Evolutionary conservation across 2,888 invertebrate genomes (phyloP).

Genomic region (Pristionchus japonicus): DNA sequence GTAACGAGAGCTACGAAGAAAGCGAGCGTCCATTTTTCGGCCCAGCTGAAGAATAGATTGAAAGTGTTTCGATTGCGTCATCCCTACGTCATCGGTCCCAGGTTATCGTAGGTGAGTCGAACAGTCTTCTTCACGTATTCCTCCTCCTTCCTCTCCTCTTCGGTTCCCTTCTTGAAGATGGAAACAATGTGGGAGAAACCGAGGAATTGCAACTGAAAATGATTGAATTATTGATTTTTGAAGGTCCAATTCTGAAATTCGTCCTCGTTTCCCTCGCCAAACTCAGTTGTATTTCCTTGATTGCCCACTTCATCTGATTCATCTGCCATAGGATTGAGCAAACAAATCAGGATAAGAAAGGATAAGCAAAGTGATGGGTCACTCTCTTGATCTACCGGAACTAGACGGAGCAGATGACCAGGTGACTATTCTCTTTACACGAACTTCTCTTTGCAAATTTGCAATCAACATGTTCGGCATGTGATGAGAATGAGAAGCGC

Average conservation of each 20-base stretch:
- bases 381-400: constrained; percentile 24
- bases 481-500: too few species aligned
- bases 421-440: background rate
- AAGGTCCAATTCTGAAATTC: too few species aligned
- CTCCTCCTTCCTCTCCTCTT: constrained; percentile 58
- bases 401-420: background rate
- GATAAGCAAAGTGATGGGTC: constrained; percentile 28
- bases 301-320: background rate
- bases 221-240: background rate
- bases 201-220: constrained; percentile 59
- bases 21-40: constrained; percentile 59
- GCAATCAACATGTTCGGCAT: background rate
- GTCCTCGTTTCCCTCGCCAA: background rate
- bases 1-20: constrained; percentile 60
- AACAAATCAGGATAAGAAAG: background rate
- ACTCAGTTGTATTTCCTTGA: background rate
- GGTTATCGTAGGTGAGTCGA: constrained; percentile 54
- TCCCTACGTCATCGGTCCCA: constrained; percentile 62
- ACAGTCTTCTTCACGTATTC: constrained; percentile 54
- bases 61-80: background rate
- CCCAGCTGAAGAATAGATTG: constrained; percentile 52
- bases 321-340: background rate
- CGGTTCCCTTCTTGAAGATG: constrained; percentile 55
- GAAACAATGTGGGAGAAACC: constrained; percentile 55
- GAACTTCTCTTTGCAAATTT: background rate